Conservation (phyloP, 2,797 vertebrate species). For the Argyrosomus regius region DNA sequence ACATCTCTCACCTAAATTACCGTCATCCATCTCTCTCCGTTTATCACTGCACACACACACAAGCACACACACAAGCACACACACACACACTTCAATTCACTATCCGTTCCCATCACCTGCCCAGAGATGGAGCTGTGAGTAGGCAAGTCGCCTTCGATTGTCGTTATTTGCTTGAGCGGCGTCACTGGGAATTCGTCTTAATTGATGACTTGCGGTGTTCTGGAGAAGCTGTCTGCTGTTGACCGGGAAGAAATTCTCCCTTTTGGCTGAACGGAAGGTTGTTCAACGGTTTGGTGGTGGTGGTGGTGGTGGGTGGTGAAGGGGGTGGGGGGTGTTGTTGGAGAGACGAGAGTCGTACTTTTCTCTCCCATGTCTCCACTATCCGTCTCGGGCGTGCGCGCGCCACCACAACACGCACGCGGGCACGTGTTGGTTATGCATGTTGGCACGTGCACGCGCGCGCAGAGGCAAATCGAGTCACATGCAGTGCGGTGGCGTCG, state of each 20-base stretch:
- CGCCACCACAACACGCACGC: constrained; percentile 46
- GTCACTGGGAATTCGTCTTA: constrained; percentile 32
- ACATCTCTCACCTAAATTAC: constrained; percentile 79
- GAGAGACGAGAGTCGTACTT: constrained; percentile 26
- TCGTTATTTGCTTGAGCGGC: constrained; percentile 38
- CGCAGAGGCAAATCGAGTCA: constrained; percentile 61
- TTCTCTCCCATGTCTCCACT: constrained; percentile 12
- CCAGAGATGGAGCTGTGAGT: constrained; percentile 61
- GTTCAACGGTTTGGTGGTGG: constrained; percentile 32
- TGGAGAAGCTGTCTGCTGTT: constrained; percentile 24
- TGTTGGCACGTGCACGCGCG: constrained; percentile 69
- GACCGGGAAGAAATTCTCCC: constrained; percentile 18
- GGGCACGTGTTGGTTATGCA: constrained; percentile 77
- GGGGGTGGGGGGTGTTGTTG: accelerated
- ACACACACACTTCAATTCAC: constrained; percentile 15
- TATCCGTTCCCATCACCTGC: constrained; percentile 61
- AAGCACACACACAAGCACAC: background rate
- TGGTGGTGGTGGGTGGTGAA: no score
- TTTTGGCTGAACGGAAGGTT: constrained; percentile 33
- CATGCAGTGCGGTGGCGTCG: constrained; percentile 67
- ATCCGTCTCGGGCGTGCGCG: constrained; percentile 39
- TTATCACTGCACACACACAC: constrained; percentile 35
- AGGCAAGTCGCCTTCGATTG: constrained; percentile 40
- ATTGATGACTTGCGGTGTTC: constrained; percentile 46
- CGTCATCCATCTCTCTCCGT: constrained; percentile 77